Percentiles rank a stretch among this genome's conserved stretches.
Evolutionary conservation across 2,888 invertebrate species (phyloP).

Genomic region (Patella pellucida): DNA sequence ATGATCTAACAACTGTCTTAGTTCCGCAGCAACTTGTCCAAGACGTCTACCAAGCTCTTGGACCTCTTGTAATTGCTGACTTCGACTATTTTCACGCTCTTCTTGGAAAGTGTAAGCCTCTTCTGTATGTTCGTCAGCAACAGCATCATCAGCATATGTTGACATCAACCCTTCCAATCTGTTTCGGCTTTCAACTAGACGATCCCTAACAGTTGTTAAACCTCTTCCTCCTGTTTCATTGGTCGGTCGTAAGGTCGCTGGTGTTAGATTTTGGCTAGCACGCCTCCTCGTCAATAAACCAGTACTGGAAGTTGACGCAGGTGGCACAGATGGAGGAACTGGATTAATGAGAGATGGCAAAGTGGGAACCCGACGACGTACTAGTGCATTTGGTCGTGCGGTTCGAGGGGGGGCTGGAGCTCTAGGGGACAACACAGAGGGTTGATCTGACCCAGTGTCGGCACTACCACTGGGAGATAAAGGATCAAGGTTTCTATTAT

Average conservation of each 20-base stretch:
- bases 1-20: slow-evolving; percentile 52
- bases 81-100: slow-evolving; percentile 53
- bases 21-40: slow-evolving; percentile 56
- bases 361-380: slow-evolving; percentile 42
- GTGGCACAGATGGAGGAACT: not conserved
- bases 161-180: slow-evolving; percentile 58
- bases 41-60: slow-evolving; percentile 57
- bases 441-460: not conserved
- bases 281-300: slow-evolving; percentile 20
- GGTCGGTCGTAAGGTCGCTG: slow-evolving; percentile 13
- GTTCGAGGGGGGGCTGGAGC: slow-evolving; percentile 40
- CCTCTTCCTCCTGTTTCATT: slow-evolving; percentile 26
- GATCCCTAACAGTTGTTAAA: slow-evolving; percentile 46
- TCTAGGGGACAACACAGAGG: not conserved
- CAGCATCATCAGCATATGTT: slow-evolving; percentile 55
- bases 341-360: slow-evolving; percentile 41
- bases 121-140: slow-evolving; percentile 54
- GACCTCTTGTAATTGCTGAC: slow-evolving; percentile 61
- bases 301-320: slow-evolving; percentile 15
- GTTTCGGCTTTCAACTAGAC: slow-evolving; percentile 56
- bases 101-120: slow-evolving; percentile 55
- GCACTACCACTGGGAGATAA: slow-evolving; percentile 20
- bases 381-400: slow-evolving; percentile 34
- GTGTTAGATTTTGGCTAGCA: slow-evolving; percentile 17
- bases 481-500: slow-evolving; percentile 26